Evolutionary conservation across 2,113 vertebrate species (phyloP).

Genomic region (Microtus ochrogaster): DNA sequence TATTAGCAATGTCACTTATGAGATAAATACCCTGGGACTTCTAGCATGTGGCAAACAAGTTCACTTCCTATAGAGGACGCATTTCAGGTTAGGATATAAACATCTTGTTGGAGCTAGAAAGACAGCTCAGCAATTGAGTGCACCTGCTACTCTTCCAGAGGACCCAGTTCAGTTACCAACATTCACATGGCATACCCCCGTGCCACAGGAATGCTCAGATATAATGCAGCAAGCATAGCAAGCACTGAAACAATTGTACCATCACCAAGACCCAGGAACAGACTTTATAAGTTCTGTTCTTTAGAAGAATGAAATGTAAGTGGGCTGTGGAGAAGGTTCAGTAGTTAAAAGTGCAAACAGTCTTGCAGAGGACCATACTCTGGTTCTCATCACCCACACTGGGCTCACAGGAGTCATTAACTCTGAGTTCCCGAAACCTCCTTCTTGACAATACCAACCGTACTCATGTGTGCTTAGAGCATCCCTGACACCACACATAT

Average conservation of each 20-base stretch:
- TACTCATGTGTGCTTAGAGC: background rate
- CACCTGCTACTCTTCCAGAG: background rate
- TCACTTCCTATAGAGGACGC: background rate
- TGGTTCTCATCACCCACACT: background rate
- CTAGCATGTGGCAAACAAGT: background rate
- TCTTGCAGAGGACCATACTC: background rate
- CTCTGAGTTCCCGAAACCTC: background rate
- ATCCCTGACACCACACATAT: fast-evolving
- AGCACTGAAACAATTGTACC: background rate
- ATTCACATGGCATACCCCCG: background rate
- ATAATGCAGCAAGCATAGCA: background rate
- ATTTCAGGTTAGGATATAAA: constrained; percentile 13
- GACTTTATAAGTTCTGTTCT: background rate
- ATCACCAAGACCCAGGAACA: background rate
- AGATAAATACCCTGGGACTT: background rate
- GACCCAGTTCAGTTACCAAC: background rate
- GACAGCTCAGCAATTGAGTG: background rate
- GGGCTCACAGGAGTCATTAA: background rate
- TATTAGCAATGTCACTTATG: background rate
- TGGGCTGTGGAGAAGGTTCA: background rate
- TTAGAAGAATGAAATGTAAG: background rate
- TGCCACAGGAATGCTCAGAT: no score
- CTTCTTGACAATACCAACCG: background rate
- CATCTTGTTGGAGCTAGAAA: background rate
- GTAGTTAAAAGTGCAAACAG: background rate